Evolutionary conservation across 2,888 invertebrate genomes (phyloP).

Genomic region (Papilio elwesi): DNA sequence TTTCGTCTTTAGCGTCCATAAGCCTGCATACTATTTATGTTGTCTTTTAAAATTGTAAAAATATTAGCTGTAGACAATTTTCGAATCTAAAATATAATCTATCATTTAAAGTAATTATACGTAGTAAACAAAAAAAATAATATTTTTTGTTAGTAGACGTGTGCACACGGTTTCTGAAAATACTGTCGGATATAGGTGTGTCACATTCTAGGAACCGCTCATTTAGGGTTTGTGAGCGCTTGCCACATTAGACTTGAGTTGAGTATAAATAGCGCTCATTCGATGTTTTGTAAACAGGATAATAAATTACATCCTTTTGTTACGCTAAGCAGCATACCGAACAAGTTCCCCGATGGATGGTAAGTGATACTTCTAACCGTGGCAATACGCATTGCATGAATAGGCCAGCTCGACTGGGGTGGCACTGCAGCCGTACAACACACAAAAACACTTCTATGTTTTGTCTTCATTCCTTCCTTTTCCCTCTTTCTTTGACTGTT

Average conservation of each 20-base stretch:
- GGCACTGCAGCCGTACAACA: too few relatives aligned
- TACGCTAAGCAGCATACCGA: neutral
- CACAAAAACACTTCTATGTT: too few relatives aligned
- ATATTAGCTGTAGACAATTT: too few relatives aligned
- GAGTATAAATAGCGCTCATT: slow-evolving; percentile 34
- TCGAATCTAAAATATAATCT: too few relatives aligned
- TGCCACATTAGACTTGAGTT: slow-evolving; percentile 29
- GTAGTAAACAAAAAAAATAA: neutral
- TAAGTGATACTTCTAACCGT: neutral
- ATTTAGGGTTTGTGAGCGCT: slow-evolving; percentile 32
- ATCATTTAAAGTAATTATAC: too few relatives aligned
- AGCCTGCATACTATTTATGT: too few relatives aligned
- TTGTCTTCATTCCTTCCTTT: too few relatives aligned
- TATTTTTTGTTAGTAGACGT: slow-evolving; percentile 14
- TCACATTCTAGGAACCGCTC: slow-evolving; percentile 38
- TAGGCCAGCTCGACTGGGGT: neutral
- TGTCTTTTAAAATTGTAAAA: too few relatives aligned
- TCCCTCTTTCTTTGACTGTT: too few relatives aligned
- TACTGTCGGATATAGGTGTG: slow-evolving; percentile 35
- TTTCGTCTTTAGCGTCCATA: too few relatives aligned
- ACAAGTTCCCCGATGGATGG: neutral
- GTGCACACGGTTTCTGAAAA: slow-evolving; percentile 17
- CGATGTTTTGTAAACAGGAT: slow-evolving; percentile 22
- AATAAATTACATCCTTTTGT: neutral
- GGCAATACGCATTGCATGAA: neutral